A percentile compares a stretch with the other conserved stretches of the same genome.
These are phyloP conservation scores for Ovis aries DNA, from an alignment of 2,113 vertebrate genomes.

Conservation along the genomic window DNA sequence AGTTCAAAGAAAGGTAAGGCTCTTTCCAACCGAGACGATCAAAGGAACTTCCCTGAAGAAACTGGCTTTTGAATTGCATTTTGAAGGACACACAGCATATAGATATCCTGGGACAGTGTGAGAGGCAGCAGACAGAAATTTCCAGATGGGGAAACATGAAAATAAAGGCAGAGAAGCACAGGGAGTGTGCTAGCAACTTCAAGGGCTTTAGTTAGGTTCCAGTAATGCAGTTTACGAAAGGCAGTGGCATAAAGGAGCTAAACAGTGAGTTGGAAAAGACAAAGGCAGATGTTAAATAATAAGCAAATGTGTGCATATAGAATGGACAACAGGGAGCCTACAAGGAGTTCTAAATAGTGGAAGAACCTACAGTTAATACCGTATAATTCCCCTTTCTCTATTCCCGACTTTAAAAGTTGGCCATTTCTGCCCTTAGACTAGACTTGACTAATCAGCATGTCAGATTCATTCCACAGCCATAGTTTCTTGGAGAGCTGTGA, in stretches of 20 bases:
- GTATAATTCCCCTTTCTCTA: neutral
- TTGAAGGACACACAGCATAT: slow-evolving; percentile 6
- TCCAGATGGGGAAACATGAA: neutral
- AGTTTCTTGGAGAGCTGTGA: slow-evolving; percentile 46
- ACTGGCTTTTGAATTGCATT: slow-evolving; percentile 35
- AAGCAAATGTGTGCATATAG: neutral
- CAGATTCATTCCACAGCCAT: slow-evolving; percentile 46
- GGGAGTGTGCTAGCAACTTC: neutral
- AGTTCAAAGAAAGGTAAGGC: slow-evolving; percentile 67
- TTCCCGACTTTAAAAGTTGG: slow-evolving; percentile 26
- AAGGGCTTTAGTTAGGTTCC: neutral
- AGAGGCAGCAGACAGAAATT: slow-evolving; percentile 22
- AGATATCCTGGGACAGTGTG: neutral
- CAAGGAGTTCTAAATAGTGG: neutral
- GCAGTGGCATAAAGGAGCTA: neutral
- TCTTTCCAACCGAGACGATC: slow-evolving; percentile 52
- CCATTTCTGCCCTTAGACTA: neutral
- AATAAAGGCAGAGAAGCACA: neutral
- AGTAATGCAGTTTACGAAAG: neutral
- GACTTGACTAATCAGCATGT: slow-evolving; percentile 25
- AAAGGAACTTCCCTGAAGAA: slow-evolving; percentile 55
- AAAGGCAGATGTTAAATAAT: neutral
- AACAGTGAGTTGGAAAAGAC: neutral
- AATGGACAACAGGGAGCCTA: neutral
- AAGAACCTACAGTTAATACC: neutral